Base-by-base conservation (phyloP, 2,113 vertebrate species). In the Actinemys pallida region DNA sequence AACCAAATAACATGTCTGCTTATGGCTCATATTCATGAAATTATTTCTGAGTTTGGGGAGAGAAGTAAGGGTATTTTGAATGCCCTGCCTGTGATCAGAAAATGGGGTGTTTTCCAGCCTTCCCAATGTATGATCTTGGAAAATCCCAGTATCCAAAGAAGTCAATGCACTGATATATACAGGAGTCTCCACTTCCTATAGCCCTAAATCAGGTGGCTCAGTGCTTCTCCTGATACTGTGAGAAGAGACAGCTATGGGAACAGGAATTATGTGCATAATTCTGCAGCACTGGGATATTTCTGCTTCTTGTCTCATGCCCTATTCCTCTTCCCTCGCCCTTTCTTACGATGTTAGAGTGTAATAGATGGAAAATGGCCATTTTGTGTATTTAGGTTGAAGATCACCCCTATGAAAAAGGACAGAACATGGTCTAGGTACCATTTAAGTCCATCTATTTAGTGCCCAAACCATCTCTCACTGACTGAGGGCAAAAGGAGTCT, bases 1-100 rank as follows among this genome's bases (percentile, higher is more conserved):
- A 1, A n/a, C 35, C 84, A 81, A 45, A 90, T 62, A 92, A 94
- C 93, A 89, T 92, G 20, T n/a, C 52, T 82, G n/a, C n/a, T 83
- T 84, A 75, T 56, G 42, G 56, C 27, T 94, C 11, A 81, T 47
- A 7, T 1, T 50, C 83, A 52, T 91, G 65, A 86, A 45, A 24
- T 59, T 56, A 27, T 7, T 1, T 24, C 84, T 87, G 89, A 39
- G 59, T 90, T 35, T 19, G 86, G 90, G 82, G 69, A 93, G 4
- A 76, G 54, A 10, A 81, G 52, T 54, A 90, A 1, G 49, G 80
- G 76, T 92, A 49, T 56, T 91, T 47, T 65, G 53, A 96, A 24
- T 82, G 10, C 84, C 93, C 84, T 91, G 0, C 0, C 42, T 50
- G 45, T 42, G 31, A n/a, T 81, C 53, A 85, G 31, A 82, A 80